Base-by-base conservation (phyloP, 2,113 vertebrate genomes). In the Pteruthius melanotis region DNA sequence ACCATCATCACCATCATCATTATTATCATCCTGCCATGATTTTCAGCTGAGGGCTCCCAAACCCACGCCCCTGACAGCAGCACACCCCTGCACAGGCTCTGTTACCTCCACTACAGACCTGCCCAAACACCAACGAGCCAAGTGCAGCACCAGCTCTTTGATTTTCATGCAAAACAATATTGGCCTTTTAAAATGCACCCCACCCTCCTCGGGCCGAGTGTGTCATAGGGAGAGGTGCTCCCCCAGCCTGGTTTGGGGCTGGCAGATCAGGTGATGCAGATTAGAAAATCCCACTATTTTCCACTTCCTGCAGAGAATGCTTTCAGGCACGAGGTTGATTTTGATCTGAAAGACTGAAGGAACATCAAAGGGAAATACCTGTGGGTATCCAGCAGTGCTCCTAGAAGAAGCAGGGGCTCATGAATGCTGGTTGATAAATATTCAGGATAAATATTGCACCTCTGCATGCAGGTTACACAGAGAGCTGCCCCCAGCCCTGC, bases 311-410 rank as follows among this genome's bases (percentile, higher is more conserved):
- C 70, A 71, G 30, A 57, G 60, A 61, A 35, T 7, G 5, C 50
- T 75, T 65, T 35, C 33, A 75, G 72, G 69, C 57, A 65, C 83
- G 28, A 74, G 70, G 77, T 68, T 80, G 93, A 94, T 94, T 93
- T 93, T 94, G 90, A 94, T 96, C 91, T 93, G 20, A 50, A 88
- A 81, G 70, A 53, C 3, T 42, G 59, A 79, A 84, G 91, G 65
- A 94, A 89, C 84, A 95, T 94, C 95, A 87, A 95, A 95, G 59
- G 61, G 42, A 59, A 87, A 81, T 44, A 90, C 54, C 82, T 72
- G 75, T 53, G 75, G 71, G 90, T 47, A 22, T 60, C 28, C 5
- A 9, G 13, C 40, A 39, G 77, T 0, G 8, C 50, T 93, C 66
- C 52, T 37, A 15, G 68, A 88, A 85, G 75, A 61, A 45, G 91